These are phyloP conservation scores for Sminthopsis crassicaudata DNA, from an alignment of 2,113 vertebrate genomes.

Conservation along the genomic window DNA sequence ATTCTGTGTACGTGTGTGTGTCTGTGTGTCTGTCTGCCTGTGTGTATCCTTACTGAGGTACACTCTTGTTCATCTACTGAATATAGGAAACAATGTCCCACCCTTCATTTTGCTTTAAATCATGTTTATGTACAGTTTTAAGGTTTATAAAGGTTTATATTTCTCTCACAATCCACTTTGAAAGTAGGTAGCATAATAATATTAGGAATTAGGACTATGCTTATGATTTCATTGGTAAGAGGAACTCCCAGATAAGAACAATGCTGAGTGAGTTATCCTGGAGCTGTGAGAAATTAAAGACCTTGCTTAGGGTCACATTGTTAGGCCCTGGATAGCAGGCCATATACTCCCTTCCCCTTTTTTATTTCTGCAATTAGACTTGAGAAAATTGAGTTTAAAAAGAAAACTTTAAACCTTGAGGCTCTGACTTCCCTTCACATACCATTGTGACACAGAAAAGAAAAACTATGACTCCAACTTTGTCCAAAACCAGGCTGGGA, in stretches of 20 bases:
- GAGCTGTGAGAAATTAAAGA: neutral
- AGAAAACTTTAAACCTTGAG: too few relatives aligned
- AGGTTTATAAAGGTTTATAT: neutral
- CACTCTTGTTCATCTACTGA: neutral
- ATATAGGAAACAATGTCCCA: neutral
- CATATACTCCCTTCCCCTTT: too few relatives aligned
- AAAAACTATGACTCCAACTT: too few relatives aligned
- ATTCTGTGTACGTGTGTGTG: neutral
- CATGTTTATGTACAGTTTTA: neutral
- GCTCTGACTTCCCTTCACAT: too few relatives aligned
- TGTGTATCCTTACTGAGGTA: neutral
- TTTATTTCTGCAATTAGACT: too few relatives aligned
- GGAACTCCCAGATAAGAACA: neutral
- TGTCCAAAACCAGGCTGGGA: too few relatives aligned
- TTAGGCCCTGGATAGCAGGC: too few relatives aligned
- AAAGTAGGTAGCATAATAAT: neutral
- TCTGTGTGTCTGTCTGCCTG: neutral
- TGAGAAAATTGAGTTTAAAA: too few relatives aligned
- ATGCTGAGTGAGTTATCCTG: neutral
- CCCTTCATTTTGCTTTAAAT: neutral
- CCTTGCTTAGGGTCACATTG: neutral
- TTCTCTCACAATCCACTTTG: neutral
- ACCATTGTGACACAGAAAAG: too few relatives aligned
- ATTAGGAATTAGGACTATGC: neutral
- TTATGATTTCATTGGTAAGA: neutral